Base-by-base conservation (phyloP, 1,140 invertebrate species). In the Coptotermes formosanus region DNA sequence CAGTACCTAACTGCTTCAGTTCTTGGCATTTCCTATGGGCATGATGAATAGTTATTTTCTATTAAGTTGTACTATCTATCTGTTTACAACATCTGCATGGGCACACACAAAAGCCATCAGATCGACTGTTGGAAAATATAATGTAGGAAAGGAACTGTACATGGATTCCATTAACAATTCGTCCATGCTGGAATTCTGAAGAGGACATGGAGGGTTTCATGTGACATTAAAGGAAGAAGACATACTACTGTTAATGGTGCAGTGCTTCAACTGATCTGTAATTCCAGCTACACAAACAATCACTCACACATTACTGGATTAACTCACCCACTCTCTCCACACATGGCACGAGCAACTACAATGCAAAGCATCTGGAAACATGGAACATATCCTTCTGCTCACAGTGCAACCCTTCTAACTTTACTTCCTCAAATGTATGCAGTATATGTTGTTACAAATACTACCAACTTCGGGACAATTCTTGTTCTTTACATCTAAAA, bases 71-170 rank as follows among this genome's bases (percentile, higher is more conserved):
- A 30, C 64, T 75, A 30, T 30, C 64, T 75, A 75, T 75, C 64
- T 75, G 48, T 52, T 84, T 84, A 84, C 45, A 84, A 52, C 83
- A 84, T 52, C 83, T 84, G 83, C 83, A 84, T 52, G 83, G 45
- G 44, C 83, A 84, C 83, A 84, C 45, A 52, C 52, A 84, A 84
- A 84, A 84, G 83, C 83, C 83, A 75, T 75, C 64, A 75, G 64
- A 25, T 75, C 16, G 64, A 75, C 25, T 75, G 64, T 12, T 75
- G 9, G 64, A 75, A 16, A 75, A 75, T 75, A 75, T 75, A 75
- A n/a, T 30, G n/a, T 30, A 25, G 64, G 64, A 25, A 30, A 30
- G n/a, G 64, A 55, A 75, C 64, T 75, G 64, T 75, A 75, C 8
- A 75, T 30, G 64, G 64, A 30, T 75, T 75, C 64, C 25, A 75